A percentile compares a stretch with the other conserved stretches of the same genome.
These are phyloP conservation scores for Lordiphosa clarofinis DNA, from an alignment of 1,140 invertebrate species.

Conservation along the genomic window DNA sequence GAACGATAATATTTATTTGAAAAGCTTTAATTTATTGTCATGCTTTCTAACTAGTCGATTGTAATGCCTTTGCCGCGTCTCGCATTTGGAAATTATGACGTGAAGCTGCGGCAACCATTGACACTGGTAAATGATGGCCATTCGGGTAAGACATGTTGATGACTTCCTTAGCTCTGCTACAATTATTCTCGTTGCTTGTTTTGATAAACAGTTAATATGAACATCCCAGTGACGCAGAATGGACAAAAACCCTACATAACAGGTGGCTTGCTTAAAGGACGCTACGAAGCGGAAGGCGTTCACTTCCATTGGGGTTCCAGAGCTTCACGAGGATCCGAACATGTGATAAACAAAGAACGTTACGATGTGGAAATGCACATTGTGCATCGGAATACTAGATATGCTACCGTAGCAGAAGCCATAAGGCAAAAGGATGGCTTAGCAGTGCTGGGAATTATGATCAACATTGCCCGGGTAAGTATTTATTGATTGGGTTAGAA, in stretches of 20 bases:
- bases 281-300: constrained; percentile 83
- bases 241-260: constrained; percentile 83
- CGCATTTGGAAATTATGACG: constrained; percentile 84
- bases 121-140: constrained; percentile 85
- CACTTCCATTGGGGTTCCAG: constrained; percentile 85
- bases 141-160: constrained; percentile 81
- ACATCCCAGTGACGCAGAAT: constrained; percentile 80
- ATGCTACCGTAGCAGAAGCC: constrained; percentile 42
- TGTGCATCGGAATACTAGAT: constrained; percentile 58
- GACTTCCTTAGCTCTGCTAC: background rate
- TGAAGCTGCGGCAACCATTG: constrained; percentile 82
- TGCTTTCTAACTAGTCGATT: constrained; percentile 80
- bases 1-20: constrained; percentile 28
- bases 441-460: constrained; percentile 59
- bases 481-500: too few relatives aligned
- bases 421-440: constrained; percentile 42
- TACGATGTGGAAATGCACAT: constrained; percentile 71
- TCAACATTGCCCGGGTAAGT: constrained; percentile 52
- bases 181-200: background rate
- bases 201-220: constrained; percentile 69
- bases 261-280: constrained; percentile 82
- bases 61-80: constrained; percentile 83
- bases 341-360: constrained; percentile 41
- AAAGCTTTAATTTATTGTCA: constrained; percentile 61
- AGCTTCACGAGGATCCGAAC: constrained; percentile 47